A percentile compares a stretch with the other conserved stretches of the same genome.
These are phyloP conservation scores for Glaucomys volans DNA, from an alignment of 2,113 vertebrate species.

Conservation along the genomic window DNA sequence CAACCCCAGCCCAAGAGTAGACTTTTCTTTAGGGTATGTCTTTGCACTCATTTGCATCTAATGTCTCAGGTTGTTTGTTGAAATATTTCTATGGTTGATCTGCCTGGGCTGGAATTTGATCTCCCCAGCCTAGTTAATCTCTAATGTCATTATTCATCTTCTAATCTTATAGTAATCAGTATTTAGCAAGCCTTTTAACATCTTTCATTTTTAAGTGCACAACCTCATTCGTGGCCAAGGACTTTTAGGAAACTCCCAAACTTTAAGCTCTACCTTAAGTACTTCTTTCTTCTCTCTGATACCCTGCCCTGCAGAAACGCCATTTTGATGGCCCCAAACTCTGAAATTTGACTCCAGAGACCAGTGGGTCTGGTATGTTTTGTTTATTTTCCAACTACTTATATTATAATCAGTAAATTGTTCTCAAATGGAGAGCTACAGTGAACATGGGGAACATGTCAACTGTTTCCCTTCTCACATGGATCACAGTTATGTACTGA, in stretches of 20 bases:
- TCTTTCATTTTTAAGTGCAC: neutral
- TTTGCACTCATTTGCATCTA: neutral
- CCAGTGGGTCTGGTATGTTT: neutral
- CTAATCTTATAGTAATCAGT: neutral
- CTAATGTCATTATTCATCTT: neutral
- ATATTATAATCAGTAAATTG: neutral
- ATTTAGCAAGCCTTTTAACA: neutral
- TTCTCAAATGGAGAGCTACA: neutral
- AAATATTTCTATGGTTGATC: neutral
- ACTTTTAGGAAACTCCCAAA: neutral
- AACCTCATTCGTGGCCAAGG: neutral
- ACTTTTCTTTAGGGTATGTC: neutral
- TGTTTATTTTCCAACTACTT: neutral
- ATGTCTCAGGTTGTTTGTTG: neutral
- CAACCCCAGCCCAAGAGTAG: too few relatives aligned
- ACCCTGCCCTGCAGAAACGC: neutral
- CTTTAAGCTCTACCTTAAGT: neutral
- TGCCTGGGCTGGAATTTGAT: neutral
- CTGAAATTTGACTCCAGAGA: neutral
- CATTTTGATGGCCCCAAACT: neutral
- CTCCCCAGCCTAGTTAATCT: neutral
- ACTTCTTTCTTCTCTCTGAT: neutral
- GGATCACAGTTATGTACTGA: neutral
- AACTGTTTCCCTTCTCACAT: neutral
- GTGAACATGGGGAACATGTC: neutral